Base-by-base conservation (phyloP, 1,140 invertebrate genomes). In the Drosophila virilis region DNA sequence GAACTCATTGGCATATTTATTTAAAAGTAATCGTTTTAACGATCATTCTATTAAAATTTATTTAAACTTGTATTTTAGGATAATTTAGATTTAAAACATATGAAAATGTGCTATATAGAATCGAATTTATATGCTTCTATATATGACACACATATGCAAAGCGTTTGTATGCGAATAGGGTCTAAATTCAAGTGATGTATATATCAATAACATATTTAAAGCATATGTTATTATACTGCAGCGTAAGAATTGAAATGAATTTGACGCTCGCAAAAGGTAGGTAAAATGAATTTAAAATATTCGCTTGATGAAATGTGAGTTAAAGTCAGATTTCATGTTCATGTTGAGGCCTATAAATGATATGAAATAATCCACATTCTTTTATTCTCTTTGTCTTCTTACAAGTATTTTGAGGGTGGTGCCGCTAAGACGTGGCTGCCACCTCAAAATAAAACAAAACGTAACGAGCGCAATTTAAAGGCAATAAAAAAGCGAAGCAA, bases 391-490 rank as follows among this genome's bases (percentile, higher is more conserved):
- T 33, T 54, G 50, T 60, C 65, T 40, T 48, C 40, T 57, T 70
- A 37, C 66, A 50, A 45, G 57, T 57, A 51, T 69, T 54, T 62
- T 50, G 22, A 6, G 22, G 45, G 35, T 42, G 22, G 13, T 57
- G 38, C 13, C 33, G 32, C 32, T 15, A 55, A 8, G 55, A 42
- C 28, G 55, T 59, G 40, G 40, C 28, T 33, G 42, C 15, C 13
- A 1, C 8, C n/a, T 13, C 8, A 52, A 15, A 7, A 40, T 35
- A 46, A 50, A 64, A 52, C 42, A 55, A 40, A 43, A 80, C 75
- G 77, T 84, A 80, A 80, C 74, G 81, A 85, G 78, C 65, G 69
- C 83, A 86, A 86, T 86, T 88, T 86, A 79, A 86, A 89, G 68
- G 79, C 79, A 73, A 86, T 86, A 86, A 88, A 78, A 88, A 72